These are phyloP conservation scores for Clamator glandarius DNA, from an alignment of 2,797 vertebrate genomes.

Conservation along the genomic window DNA sequence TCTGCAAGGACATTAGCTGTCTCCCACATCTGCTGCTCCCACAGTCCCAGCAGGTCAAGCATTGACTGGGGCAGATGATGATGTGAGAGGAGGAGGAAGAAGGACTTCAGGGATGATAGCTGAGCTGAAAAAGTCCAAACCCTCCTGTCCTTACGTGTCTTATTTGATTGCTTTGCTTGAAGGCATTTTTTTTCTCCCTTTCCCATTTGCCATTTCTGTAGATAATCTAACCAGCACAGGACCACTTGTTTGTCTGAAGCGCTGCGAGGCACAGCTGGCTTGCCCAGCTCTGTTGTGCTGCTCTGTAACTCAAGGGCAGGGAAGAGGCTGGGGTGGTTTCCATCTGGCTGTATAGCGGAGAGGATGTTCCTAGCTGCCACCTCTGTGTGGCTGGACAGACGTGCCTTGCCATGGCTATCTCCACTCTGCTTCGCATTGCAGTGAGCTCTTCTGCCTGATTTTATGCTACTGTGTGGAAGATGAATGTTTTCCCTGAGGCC, in stretches of 20 bases:
- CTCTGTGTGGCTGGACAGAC: neutral
- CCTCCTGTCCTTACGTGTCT: neutral
- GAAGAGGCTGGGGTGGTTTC: neutral
- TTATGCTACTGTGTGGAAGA: neutral
- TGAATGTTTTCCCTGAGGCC: neutral
- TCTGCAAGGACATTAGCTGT: neutral
- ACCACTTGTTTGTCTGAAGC: neutral
- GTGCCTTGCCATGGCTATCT: neutral
- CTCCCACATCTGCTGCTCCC: neutral
- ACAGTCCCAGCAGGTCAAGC: neutral
- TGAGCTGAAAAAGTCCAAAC: neutral
- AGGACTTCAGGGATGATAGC: neutral
- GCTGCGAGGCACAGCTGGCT: accelerated
- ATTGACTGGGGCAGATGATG: neutral
- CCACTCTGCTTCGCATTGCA: neutral
- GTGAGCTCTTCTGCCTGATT: neutral
- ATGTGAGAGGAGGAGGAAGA: neutral
- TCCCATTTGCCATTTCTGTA: neutral
- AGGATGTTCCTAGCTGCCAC: neutral
- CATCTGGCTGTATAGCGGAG: neutral
- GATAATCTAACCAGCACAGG: neutral
- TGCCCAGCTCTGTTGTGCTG: neutral
- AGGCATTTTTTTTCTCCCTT: neutral
- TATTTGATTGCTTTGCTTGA: neutral
- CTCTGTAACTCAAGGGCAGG: neutral